phyloP scores from a whole-genome alignment of 2,797 vertebrate species.

The Hypotaenidia okinawae region DNA sequence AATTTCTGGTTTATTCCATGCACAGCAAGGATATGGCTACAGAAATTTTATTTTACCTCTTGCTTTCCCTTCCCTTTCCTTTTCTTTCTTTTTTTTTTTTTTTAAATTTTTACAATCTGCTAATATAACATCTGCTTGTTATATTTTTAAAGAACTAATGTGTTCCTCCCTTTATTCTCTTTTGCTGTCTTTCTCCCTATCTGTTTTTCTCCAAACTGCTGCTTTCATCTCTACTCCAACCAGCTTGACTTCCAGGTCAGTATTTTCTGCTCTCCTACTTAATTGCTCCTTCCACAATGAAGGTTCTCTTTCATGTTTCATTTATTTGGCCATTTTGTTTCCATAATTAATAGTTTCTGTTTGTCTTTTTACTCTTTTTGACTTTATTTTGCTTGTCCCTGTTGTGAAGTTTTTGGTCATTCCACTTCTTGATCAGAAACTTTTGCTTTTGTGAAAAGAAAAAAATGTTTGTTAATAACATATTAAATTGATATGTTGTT shows the following conservation, averaged over 20 bases:
- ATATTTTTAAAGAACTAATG: conserved; percentile 77
- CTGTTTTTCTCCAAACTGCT: conserved; percentile 78
- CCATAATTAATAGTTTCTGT: background rate
- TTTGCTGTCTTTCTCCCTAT: conserved; percentile 72
- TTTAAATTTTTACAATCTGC: conserved; percentile 67
- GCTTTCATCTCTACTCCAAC: conserved; percentile 81
- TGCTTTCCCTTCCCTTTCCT: background rate
- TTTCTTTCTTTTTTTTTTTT: conserved; percentile 13
- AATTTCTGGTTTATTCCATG: background rate
- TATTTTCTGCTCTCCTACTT: conserved; percentile 74
- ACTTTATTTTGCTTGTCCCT: background rate
- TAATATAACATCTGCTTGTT: conserved; percentile 74
- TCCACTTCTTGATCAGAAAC: conserved; percentile 34
- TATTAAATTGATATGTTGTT: conserved; percentile 69
- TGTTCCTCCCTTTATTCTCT: conserved; percentile 80
- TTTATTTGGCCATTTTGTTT: conserved; percentile 39
- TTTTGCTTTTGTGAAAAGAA: conserved; percentile 62
- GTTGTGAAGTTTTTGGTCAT: conserved; percentile 28
- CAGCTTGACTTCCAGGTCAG: conserved; percentile 96
- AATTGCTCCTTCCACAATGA: conserved; percentile 50
- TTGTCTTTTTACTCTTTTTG: background rate
- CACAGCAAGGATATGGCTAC: background rate
- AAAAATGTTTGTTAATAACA: conserved; percentile 58
- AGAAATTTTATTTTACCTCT: conserved; percentile 30
- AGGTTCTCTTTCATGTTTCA: conserved; percentile 64